A percentile compares a stretch with the other conserved stretches of the same genome.
Evolutionary conservation across 1,140 invertebrate genomes (phyloP).

Genomic region (Lineus longissimus): DNA sequence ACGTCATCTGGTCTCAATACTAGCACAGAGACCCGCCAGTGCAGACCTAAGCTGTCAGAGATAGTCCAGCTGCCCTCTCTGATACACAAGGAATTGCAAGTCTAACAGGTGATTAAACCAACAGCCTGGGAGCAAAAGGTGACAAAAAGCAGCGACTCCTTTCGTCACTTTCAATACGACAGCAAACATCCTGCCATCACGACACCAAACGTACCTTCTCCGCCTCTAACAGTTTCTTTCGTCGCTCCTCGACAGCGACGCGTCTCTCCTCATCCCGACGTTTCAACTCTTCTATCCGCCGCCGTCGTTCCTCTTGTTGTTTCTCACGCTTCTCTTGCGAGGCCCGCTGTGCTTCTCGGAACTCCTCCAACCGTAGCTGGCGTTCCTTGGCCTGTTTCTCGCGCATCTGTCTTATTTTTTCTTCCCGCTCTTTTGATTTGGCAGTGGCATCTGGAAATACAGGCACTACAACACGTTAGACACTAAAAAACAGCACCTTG

Average conservation of each 20-base stretch:
- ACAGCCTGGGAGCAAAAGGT: no score
- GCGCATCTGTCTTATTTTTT: not conserved
- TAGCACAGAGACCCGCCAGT: no score
- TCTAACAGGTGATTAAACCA: no score
- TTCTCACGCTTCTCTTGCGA: slow-evolving; percentile 2
- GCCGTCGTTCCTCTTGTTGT: slow-evolving; percentile 2
- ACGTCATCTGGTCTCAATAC: no score
- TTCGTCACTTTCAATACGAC: no score
- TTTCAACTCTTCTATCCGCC: not conserved
- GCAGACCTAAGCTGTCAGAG: no score
- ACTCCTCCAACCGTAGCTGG: not conserved
- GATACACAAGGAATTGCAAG: no score
- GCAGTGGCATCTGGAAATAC: not conserved
- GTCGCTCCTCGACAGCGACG: not conserved
- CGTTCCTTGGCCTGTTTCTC: slow-evolving; percentile 7
- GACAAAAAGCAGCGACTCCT: no score
- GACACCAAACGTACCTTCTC: not conserved
- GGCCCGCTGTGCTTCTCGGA: slow-evolving; percentile 1
- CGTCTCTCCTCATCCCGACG: not conserved
- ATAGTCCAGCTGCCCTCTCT: no score
- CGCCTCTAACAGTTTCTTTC: not conserved
- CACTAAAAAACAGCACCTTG: no score
- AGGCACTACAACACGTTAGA: not conserved
- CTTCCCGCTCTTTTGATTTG: slow-evolving; percentile 7
- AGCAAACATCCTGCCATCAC: no score